Base-by-base conservation (phyloP, 2,113 vertebrate genomes). In the Chaenogobius annularis region DNA sequence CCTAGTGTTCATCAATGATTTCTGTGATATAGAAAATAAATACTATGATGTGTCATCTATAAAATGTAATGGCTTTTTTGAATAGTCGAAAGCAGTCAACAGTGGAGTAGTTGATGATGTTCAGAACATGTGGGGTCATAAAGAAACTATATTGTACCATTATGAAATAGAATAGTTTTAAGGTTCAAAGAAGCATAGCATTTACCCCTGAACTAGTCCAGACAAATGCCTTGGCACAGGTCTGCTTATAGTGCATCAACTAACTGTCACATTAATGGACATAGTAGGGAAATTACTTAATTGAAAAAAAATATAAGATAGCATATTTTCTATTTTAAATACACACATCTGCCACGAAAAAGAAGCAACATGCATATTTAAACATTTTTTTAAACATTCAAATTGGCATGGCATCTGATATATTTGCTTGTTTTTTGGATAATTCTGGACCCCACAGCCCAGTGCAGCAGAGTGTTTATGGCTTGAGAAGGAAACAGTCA, bases 21-120 rank as follows among this genome's bases (percentile, higher is more conserved):
- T 26, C 74, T 26, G 23, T 80, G 68, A 43, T 75, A 71, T 77
- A 17, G 58, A 61, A 61, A 61, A 61, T 61, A 61, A 35, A 61
- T 61, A 61, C 10, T 35, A 14, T 15, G 11, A 15, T 35, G 17
- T 26, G 23, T 17, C 13, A 61, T 61, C 22, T 58, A 22, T 5
- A 26, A 54, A 54, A 54, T 10, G 11, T 26, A 22, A 55, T 22
- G n/a, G 15, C 1, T 55, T 31, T 55, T 55, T n/a, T 55, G 52
- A 19, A 55, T 55, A 1, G 19, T 58, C 20, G 11, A 15, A 56
- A 22, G 11, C 15, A 50, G 48, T 15, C 15, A 22, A 20, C 20
- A 26, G 10, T 58, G 22, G 52, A 22, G 12, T 58, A 12, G 55
- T 13, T 23, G 12, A 22, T 12, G 54, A 1, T 23, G 52, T 31